Evolutionary conservation across 37 sponge, comb jelly and placozoan genomes (phyloP).

Genomic region (Diacarnus erythraeanus): DNA sequence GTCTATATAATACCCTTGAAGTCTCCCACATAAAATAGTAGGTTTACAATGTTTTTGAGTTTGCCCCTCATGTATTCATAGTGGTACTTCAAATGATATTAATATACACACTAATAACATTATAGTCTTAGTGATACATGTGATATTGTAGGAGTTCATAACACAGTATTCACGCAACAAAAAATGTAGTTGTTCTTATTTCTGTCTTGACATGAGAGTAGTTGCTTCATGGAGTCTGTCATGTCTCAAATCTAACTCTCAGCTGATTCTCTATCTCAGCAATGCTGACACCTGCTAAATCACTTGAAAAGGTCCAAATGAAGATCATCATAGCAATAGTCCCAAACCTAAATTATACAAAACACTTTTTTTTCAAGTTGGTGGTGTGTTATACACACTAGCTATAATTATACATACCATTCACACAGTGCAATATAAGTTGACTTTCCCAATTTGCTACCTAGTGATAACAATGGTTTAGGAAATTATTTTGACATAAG

Average conservation of each 20-base stretch:
- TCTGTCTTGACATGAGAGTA: not conserved
- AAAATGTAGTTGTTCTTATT: no score
- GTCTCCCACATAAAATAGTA: no score
- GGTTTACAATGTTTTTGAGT: no score
- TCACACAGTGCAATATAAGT: constrained; percentile 67
- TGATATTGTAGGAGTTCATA: no score
- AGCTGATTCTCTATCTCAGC: not conserved
- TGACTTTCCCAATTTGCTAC: not conserved
- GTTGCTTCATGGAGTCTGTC: not conserved
- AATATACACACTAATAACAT: no score
- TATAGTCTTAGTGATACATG: no score
- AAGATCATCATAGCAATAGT: not conserved
- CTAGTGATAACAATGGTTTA: not conserved
- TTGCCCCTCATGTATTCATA: no score
- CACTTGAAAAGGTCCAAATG: not conserved
- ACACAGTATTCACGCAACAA: no score
- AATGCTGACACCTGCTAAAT: not conserved
- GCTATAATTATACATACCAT: constrained; percentile 32
- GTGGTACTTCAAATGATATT: no score
- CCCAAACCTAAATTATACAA: not conserved
- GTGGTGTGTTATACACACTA: no score
- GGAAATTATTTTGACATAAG: not conserved
- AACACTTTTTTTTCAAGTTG: not conserved
- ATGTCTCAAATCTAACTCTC: not conserved
- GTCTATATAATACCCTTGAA: no score